Evolutionary conservation across 2,113 vertebrate genomes (phyloP), one percentile per base, ranked within the genome.

Genomic region (Sigmodon hispidus): DNA sequence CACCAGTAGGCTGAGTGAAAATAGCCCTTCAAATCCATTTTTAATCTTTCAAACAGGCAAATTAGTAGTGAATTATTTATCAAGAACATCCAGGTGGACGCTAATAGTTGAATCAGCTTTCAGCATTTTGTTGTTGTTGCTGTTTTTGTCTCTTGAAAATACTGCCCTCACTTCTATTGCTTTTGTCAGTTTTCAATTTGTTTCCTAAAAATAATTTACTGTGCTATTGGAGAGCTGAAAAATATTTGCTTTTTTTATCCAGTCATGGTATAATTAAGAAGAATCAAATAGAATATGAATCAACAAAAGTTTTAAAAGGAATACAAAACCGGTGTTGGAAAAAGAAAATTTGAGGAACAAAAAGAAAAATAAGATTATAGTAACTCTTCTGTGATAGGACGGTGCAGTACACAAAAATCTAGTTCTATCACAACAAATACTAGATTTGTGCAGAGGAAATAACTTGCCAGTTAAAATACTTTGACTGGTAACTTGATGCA

Each of bases 51-150:
- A 97, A 97, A 97, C 57, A 79, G 97, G 95, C 43, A 87, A 61
- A 96, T 97, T 96, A 96, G 77, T 94, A 96, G 77, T 96, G 90
- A 98, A 98, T 97, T 98, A 97, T 89, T 88, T 98, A 97, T 89
- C 96, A 96, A 97, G 85, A 95, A 96, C 85, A 95, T 87, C 87
- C 91, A 98, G 63, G 94, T 96, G 67, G 85, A 63, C 76, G 34
- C 76, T 93, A 95, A 96, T 94, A 94, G 83, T 84, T 89, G 34
- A 93, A 97, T 76, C 92, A 96, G 90, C 95, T 79, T 73, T 79
- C 94, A 90, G 75, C 83, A 61, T n/a, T 67, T 95, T 96, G 43
- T 40, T 16, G 1, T 67, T 92, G 73, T 67, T 96, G 45, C 45
- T 19, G 2, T 63, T 92, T 80, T 69, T 40, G 34, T 48, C 81